Conservation (phyloP, 2,888 invertebrate genomes). For the Drosophila stalkeri region DNA sequence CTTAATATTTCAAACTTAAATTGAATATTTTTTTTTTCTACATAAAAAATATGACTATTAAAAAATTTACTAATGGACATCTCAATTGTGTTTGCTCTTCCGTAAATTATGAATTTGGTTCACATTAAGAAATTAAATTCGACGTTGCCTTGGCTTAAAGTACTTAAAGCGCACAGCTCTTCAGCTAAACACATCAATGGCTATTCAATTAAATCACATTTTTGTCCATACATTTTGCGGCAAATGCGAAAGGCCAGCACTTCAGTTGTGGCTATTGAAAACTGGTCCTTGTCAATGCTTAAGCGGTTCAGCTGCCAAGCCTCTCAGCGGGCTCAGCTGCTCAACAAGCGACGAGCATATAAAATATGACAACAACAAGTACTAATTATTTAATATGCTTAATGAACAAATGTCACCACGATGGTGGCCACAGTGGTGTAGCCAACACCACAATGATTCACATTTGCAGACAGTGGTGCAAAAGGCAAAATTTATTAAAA, state of each 20-base stretch:
- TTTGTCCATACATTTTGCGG: constrained; percentile 22
- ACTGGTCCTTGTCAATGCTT: constrained; percentile 57
- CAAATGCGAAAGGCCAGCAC: constrained; percentile 46
- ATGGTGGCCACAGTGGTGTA: constrained; percentile 55
- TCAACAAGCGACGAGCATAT: constrained; percentile 59
- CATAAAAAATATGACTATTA: background rate
- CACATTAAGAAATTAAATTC: background rate
- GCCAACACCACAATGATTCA: constrained; percentile 42
- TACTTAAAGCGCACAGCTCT: background rate
- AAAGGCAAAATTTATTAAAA: no score
- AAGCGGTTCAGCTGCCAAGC: constrained; percentile 54
- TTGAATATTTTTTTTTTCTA: no score
- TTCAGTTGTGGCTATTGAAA: constrained; percentile 42
- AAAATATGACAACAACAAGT: constrained; percentile 75
- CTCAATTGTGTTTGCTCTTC: background rate
- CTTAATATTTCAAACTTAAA: no score
- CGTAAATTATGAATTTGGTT: background rate
- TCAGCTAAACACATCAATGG: constrained; percentile 34
- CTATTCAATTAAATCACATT: constrained; percentile 57
- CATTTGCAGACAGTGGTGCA: constrained; percentile 34
- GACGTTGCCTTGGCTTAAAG: background rate
- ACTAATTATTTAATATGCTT: constrained; percentile 78
- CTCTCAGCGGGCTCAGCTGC: constrained; percentile 54
- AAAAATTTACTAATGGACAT: background rate
- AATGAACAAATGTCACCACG: constrained; percentile 77